Evolutionary conservation across 2,113 vertebrate genomes (phyloP), one percentile per base, ranked within the genome.

Genomic region (Prochilodus magdalenae): DNA sequence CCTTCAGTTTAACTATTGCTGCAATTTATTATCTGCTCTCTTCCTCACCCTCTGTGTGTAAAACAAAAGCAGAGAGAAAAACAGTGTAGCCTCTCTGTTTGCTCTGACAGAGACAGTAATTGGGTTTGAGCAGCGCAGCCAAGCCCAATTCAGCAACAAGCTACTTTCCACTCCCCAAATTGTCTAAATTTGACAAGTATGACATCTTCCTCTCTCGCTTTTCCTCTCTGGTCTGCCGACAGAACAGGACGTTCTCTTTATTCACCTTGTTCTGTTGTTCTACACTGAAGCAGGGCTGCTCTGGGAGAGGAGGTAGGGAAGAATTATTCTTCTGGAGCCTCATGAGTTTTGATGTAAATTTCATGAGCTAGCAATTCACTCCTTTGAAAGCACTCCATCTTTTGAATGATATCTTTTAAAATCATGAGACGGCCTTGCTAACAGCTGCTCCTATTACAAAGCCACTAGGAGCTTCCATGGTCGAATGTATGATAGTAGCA

Each of bases 101-200:
- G 44, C 69, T 18, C 49, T 79, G 82, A 74, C 76, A 84, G 76
- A 79, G 67, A 84, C 22, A 11, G 62, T 79, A 84, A 84, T 84
- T 84, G 71, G 63, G 71, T 74, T 73, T 49, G 82, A 74, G 77
- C 33, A 69, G 71, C 40, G 33, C 82, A 84, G 71, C 77, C 71
- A 79, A 75, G 66, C 78, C 62, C 76, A 79, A 84, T 84, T 84
- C 82, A 27, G 59, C 62, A 84, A 73, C 77, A 74, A 73, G 62
- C 55, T 36, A 74, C 65, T 84, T 84, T 79, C 77, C 16, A 12
- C 71, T 65, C 55, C 59, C 47, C 49, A 79, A 79, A 83, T 67
- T 77, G 75, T 79, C 69, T 69, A 84, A 75, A 84, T 75, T 73
- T 79, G 77, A 84, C 77, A 75, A 26, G 47, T 79, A 69, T 84